A percentile compares a stretch with the other conserved stretches of the same genome.
Conservation (phyloP, 2,113 vertebrate genomes). For the Macaca mulatta region DNA sequence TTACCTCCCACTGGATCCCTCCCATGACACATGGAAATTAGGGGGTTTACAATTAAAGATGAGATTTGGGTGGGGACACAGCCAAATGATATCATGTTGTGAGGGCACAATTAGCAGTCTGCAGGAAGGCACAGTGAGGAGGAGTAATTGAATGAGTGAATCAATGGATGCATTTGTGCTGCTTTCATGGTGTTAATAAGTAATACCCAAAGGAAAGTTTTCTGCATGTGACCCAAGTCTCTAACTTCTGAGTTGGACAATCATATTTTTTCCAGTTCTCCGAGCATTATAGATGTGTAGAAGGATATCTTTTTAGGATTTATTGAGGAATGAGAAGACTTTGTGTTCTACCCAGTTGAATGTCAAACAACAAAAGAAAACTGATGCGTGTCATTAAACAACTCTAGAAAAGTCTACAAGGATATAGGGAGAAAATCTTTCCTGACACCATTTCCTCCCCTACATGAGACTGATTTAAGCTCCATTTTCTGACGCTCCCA, state of each 20-base stretch:
- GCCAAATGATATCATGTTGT: neutral
- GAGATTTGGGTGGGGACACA: too few relatives aligned
- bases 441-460: neutral
- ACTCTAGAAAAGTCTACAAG: neutral
- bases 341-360: slow-evolving; percentile 22
- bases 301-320: neutral
- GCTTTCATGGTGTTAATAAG: neutral
- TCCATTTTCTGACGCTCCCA: neutral
- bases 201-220: neutral
- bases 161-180: neutral
- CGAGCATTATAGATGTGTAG: neutral
- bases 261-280: slow-evolving; percentile 25
- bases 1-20: too few relatives aligned
- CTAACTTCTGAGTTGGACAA: neutral
- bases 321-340: slow-evolving; percentile 4
- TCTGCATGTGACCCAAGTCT: neutral
- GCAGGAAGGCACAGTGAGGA: neutral
- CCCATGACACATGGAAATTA: too few relatives aligned
- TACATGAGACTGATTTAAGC: neutral
- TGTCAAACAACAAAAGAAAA: slow-evolving; percentile 56
- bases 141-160: neutral
- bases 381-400: slow-evolving; percentile 33
- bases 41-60: too few relatives aligned
- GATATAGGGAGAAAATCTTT: neutral
- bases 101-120: neutral